Percentiles rank a stretch among this genome's conserved stretches.
Evolutionary conservation across 2,113 vertebrate species (phyloP).

Genomic region (Cnemophilus loriae): DNA sequence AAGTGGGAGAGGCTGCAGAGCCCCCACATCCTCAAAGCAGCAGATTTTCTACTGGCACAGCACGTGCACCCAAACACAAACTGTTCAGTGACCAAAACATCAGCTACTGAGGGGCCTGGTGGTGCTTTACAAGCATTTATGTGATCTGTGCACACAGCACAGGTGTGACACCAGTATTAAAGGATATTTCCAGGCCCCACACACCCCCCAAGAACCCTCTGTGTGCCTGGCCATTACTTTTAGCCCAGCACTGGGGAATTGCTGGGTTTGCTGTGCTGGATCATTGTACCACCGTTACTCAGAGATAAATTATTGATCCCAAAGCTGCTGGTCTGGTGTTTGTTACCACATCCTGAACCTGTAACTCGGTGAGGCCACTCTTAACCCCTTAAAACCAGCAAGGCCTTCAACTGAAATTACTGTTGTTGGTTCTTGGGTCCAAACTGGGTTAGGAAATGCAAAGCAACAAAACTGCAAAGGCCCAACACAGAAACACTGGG

Average conservation of each 20-base stretch:
- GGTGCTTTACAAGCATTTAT: background rate
- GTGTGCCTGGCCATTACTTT: background rate
- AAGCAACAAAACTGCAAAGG: background rate
- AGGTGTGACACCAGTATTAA: background rate
- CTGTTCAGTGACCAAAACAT: background rate
- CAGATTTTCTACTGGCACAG: background rate
- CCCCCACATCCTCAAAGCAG: background rate
- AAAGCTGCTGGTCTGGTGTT: background rate
- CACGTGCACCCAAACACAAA: background rate
- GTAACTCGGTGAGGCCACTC: background rate
- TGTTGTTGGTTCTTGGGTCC: background rate
- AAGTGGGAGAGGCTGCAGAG: background rate
- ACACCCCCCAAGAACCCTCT: background rate
- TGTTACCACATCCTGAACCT: background rate
- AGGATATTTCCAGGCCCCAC: accelerated
- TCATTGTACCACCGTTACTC: background rate
- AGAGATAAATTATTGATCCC: conserved; percentile 29
- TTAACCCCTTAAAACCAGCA: background rate
- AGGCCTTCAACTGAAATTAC: background rate
- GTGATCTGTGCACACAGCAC: background rate
- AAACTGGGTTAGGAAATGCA: background rate
- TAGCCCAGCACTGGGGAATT: background rate
- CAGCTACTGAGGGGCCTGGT: background rate
- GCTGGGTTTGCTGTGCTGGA: background rate
- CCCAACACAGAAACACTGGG: background rate